Evolutionary conservation across 1,140 invertebrate species (phyloP), one percentile per base, ranked within the genome.

Genomic region (Leptinotarsa texana): DNA sequence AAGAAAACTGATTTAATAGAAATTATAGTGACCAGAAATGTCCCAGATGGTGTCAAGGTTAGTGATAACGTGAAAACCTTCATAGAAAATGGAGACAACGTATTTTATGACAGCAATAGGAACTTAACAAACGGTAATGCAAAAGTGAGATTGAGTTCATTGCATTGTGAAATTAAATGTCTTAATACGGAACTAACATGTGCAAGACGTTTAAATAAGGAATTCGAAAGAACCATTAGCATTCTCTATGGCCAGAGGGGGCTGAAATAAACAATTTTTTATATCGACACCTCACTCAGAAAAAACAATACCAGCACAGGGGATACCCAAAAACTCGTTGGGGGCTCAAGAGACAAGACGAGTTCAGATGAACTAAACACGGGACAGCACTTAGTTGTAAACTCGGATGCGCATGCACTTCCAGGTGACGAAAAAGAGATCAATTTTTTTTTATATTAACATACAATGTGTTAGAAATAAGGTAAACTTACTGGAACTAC

Each of bases 181-280:
- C n/a, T n/a, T n/a, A n/a, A n/a, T n/a, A n/a, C n/a, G n/a, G n/a
- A n/a, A n/a, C n/a, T n/a, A n/a, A n/a, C n/a, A n/a, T n/a, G n/a
- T 57, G 51, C 15, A 17, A 57, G 2, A 57, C n/a, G 15, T 57
- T 4, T 57, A 17, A 57, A 57, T n/a, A 57, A n/a, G 13, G 51
- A 57, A 57, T 17, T 57, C 3, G 15, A 57, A 57, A 57, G 15
- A 57, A 17, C 15, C n/a, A 57, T 57, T n/a, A 57, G 51, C n/a
- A 57, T 17, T 8, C 63, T 66, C 13, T 66, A 21, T 66, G 63
- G 63, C 63, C 63, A 66, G 63, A 15, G 18, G 63, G 18, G 18
- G 33, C 33, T 4, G 27, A 66, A 24, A 66, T 66, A 13, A 66
- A 33, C 15, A 11, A 18, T 24, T 66, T 66, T 66, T 66, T 66